Percentiles rank a stretch among this genome's conserved stretches.
These are phyloP conservation scores for Oscheius sp. DNA, from an alignment of 2,888 invertebrate genomes.

Conservation along the genomic window DNA sequence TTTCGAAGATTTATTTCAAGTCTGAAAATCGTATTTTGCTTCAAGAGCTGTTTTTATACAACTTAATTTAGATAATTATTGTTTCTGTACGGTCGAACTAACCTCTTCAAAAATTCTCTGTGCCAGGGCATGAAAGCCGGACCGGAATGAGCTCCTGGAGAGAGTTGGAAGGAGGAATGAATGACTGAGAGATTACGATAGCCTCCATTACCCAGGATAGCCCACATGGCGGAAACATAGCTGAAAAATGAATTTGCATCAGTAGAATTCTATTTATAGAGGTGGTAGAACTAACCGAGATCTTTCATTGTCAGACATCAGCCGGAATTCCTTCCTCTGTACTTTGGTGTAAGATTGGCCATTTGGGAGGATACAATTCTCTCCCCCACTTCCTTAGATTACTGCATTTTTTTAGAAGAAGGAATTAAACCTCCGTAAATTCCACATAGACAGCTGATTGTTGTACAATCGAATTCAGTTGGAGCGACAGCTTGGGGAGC, in stretches of 20 bases:
- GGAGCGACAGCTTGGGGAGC: background rate
- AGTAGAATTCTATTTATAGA: background rate
- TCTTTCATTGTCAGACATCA: slow-evolving; percentile 66
- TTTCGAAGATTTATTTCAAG: slow-evolving; percentile 1
- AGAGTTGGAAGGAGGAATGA: background rate
- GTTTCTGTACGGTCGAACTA: background rate
- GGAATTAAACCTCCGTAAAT: slow-evolving; percentile 35
- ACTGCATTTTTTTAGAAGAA: background rate
- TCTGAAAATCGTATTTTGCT: too few relatives aligned
- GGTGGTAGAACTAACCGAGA: background rate
- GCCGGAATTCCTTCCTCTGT: slow-evolving; percentile 58
- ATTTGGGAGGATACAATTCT: background rate
- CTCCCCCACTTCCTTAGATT: background rate
- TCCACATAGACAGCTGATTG: slow-evolving; percentile 57
- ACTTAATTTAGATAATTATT: background rate
- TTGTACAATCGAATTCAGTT: background rate
- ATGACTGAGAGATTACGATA: background rate
- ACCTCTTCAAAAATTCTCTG: slow-evolving; percentile 13
- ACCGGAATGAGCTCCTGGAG: slow-evolving; percentile 17
- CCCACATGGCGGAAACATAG: slow-evolving; percentile 5
- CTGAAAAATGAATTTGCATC: background rate
- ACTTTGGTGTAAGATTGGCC: slow-evolving; percentile 7
- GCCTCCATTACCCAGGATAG: background rate
- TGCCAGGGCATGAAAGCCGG: slow-evolving; percentile 14
- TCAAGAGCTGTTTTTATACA: too few relatives aligned